These are phyloP conservation scores for Pyrocoelia pectoralis DNA, from an alignment of 2,888 invertebrate genomes.

Conservation along the genomic window DNA sequence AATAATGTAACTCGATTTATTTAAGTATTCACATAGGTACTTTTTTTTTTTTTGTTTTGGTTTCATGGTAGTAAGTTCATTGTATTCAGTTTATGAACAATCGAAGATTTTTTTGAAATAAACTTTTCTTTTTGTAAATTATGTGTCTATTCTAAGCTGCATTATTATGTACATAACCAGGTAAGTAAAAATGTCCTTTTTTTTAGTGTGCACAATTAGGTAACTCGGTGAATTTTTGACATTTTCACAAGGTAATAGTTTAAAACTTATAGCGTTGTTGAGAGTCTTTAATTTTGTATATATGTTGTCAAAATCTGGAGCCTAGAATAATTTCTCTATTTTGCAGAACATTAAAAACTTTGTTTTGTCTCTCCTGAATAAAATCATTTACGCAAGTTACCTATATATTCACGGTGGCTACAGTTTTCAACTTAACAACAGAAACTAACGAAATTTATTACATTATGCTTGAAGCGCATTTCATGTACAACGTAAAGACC, in stretches of 20 bases:
- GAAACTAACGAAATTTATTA: neutral
- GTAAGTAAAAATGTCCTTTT: neutral
- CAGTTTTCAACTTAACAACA: conserved; percentile 4
- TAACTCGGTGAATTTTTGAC: neutral
- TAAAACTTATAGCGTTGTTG: neutral
- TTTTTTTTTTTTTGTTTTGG: neutral
- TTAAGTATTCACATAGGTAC: neutral
- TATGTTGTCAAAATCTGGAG: neutral
- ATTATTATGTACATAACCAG: neutral
- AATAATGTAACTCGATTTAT: conserved; percentile 1
- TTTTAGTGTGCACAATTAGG: too few species aligned
- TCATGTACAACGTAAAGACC: neutral
- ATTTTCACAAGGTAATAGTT: neutral
- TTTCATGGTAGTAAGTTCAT: neutral
- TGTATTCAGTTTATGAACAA: conserved; percentile 3
- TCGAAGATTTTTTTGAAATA: neutral
- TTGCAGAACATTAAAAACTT: neutral
- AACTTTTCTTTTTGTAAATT: conserved; percentile 1
- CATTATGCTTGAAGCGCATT: conserved; percentile 6
- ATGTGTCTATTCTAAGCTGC: conserved; percentile 4
- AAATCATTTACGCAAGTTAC: conserved; percentile 1
- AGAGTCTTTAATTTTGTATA: conserved; percentile 1
- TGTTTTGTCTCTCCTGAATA: conserved; percentile 3
- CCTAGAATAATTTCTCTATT: neutral
- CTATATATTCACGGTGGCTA: neutral